Evolutionary conservation across 2,113 vertebrate genomes (phyloP).

Genomic region (Halichoeres trimaculatus): DNA sequence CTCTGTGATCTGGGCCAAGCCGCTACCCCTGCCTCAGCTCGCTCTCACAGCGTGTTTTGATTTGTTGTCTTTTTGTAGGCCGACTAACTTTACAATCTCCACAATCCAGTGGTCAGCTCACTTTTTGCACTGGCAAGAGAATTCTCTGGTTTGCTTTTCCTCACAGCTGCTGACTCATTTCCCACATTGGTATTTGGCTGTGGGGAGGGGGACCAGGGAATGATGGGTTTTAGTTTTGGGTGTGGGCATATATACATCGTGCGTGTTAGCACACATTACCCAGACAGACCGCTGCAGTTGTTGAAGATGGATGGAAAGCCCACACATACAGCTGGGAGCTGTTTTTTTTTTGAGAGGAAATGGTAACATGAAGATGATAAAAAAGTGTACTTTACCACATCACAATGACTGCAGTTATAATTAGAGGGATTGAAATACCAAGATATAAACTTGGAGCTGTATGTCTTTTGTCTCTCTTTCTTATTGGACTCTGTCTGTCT

Average conservation of each 20-base stretch:
- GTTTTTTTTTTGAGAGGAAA: conserved; percentile 31
- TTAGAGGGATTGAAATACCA: conserved; percentile 11
- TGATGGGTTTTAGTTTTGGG: conserved; percentile 58
- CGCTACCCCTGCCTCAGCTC: conserved; percentile 31
- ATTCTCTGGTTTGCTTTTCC: conserved; percentile 66
- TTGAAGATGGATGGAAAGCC: conserved; percentile 44
- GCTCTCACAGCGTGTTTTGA: conserved; percentile 63
- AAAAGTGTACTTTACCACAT: conserved; percentile 42
- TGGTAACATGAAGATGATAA: conserved; percentile 47
- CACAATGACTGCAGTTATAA: conserved; percentile 9
- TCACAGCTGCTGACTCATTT: conserved; percentile 80
- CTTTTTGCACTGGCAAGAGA: conserved; percentile 49
- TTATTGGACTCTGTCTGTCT: conserved; percentile 15
- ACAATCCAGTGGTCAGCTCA: conserved; percentile 50
- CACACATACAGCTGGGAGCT: conserved; percentile 37
- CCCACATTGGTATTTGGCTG: conserved; percentile 72
- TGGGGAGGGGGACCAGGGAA: conserved; percentile 39
- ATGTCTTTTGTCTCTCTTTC: not conserved
- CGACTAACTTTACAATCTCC: conserved; percentile 57
- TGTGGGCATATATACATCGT: conserved; percentile 59
- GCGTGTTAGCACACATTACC: conserved; percentile 38
- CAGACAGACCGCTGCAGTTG: conserved; percentile 49
- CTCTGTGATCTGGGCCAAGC: conserved; percentile 44
- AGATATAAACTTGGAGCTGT: conserved; percentile 3
- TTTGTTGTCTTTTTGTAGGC: conserved; percentile 61